phyloP scores from a whole-genome alignment of 1,140 invertebrate genomes.

The Oscheius sp. region DNA sequence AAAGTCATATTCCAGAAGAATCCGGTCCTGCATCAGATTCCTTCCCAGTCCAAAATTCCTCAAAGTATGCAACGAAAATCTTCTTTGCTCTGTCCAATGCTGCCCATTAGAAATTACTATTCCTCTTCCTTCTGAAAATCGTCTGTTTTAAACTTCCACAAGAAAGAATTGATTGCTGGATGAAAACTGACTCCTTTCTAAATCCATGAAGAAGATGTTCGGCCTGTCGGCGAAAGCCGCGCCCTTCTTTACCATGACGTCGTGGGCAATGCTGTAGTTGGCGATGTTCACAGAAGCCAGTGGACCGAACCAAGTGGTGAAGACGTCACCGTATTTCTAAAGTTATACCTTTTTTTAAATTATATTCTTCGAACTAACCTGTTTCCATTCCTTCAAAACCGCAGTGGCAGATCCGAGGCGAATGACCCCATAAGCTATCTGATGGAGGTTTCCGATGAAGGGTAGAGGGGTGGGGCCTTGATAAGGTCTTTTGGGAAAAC shows the following conservation, averaged over 20 bases:
- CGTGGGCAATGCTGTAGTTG: slow-evolving; percentile 23
- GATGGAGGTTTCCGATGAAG: background rate
- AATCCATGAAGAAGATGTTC: background rate
- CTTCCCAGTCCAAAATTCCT: slow-evolving; percentile 74
- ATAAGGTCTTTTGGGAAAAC: background rate
- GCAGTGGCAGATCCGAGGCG: background rate
- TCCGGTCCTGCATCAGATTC: slow-evolving; percentile 64
- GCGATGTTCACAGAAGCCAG: slow-evolving; percentile 20
- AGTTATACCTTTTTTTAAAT: background rate
- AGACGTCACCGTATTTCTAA: slow-evolving; percentile 31
- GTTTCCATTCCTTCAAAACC: background rate
- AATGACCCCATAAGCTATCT: background rate
- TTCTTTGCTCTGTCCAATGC: slow-evolving; percentile 78
- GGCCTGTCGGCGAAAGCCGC: background rate
- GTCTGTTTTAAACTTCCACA: slow-evolving; percentile 8
- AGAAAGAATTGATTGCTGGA: too few relatives aligned
- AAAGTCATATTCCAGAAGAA: slow-evolving; percentile 61
- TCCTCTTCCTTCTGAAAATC: slow-evolving; percentile 44
- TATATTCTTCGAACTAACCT: background rate
- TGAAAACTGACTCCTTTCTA: background rate
- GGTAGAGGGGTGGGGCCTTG: slow-evolving; percentile 8
- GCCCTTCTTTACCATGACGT: slow-evolving; percentile 28
- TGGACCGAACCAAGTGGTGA: slow-evolving; percentile 37
- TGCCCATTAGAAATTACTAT: slow-evolving; percentile 58
- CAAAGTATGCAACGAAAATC: slow-evolving; percentile 73